phyloP scores from a whole-genome alignment of 2,113 vertebrate species.

The Misgurnus mizolepis region DNA sequence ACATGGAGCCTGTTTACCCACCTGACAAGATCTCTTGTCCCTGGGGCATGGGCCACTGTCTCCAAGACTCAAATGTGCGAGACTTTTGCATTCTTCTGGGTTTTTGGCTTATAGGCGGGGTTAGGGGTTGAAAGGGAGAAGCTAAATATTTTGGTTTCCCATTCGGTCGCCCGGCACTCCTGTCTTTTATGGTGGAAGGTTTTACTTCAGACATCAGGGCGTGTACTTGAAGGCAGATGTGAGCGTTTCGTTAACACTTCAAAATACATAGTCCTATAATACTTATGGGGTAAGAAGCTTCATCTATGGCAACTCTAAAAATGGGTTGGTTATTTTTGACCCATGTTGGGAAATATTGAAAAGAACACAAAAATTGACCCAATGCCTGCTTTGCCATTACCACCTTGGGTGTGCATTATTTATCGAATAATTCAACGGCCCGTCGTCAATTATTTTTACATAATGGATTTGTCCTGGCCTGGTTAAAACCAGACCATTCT shows the following conservation, averaged over 20 bases:
- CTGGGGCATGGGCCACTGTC: slow-evolving; percentile 32
- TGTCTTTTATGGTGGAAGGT: background rate
- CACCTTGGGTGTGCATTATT: too few relatives aligned
- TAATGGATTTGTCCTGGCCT: too few relatives aligned
- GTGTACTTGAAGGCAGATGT: background rate
- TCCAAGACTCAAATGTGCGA: slow-evolving; percentile 14
- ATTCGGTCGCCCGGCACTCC: background rate
- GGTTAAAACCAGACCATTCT: too few relatives aligned
- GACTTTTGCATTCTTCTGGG: background rate
- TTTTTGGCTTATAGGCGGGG: slow-evolving; percentile 7
- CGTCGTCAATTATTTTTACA: too few relatives aligned
- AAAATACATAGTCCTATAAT: background rate
- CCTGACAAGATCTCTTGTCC: slow-evolving; percentile 34
- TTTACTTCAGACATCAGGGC: background rate
- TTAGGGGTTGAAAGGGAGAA: background rate
- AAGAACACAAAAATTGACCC: too few relatives aligned
- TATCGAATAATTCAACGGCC: too few relatives aligned
- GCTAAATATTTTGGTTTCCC: background rate
- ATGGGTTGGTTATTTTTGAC: too few relatives aligned
- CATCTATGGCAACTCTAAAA: too few relatives aligned
- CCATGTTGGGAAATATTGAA: too few relatives aligned
- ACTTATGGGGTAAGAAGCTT: background rate
- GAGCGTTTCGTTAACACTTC: background rate
- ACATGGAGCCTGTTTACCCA: slow-evolving; percentile 32
- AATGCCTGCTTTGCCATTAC: too few relatives aligned